phyloP scores from a whole-genome alignment of 2,888 invertebrate genomes.

The Acanthosepion lycidas region DNA sequence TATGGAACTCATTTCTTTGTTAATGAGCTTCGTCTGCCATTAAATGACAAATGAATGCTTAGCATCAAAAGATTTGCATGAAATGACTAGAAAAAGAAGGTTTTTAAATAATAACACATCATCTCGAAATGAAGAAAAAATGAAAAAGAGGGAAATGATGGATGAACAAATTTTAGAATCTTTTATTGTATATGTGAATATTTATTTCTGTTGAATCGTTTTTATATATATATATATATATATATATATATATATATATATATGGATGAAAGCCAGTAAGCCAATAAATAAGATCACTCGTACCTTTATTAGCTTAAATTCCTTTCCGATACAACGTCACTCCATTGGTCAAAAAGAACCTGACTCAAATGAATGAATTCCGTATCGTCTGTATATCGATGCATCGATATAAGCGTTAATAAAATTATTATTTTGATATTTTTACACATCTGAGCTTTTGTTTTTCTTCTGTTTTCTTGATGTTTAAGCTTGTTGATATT shows the following conservation, averaged over 20 bases:
- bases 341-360: background rate
- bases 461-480: background rate
- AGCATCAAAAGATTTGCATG: no score
- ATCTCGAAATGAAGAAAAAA: no score
- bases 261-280: background rate
- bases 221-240: background rate
- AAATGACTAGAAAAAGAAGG: no score
- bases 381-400: background rate
- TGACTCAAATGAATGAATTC: background rate
- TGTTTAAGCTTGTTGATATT: background rate
- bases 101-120: no score
- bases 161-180: no score
- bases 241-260: background rate
- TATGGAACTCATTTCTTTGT: no score
- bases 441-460: background rate
- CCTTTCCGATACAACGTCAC: background rate
- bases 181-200: no score
- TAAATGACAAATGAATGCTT: no score
- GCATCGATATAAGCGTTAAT: background rate
- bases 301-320: background rate
- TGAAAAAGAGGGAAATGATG: no score
- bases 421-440: conserved; percentile 25
- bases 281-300: background rate
- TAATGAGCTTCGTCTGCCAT: no score
- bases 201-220: no score